Percentiles rank a stretch among this genome's conserved stretches.
These are phyloP conservation scores for Bucco capensis DNA, from an alignment of 2,113 vertebrate species.

Conservation along the genomic window DNA sequence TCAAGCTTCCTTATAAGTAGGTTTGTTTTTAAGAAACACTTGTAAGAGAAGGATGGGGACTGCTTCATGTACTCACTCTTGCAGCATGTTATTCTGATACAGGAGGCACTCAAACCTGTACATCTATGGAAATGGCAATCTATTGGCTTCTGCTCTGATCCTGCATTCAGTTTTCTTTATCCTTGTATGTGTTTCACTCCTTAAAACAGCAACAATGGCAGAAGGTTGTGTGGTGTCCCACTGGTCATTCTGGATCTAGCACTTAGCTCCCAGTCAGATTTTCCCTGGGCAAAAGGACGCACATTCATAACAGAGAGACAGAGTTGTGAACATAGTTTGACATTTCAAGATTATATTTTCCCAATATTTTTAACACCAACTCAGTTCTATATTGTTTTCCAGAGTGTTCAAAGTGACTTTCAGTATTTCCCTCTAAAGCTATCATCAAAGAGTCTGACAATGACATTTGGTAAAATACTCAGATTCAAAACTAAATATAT, in stretches of 20 bases:
- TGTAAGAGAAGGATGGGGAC: neutral
- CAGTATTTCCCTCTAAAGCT: neutral
- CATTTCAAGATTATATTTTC: neutral
- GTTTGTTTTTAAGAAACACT: neutral
- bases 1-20: neutral
- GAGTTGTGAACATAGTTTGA: neutral
- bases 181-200: neutral
- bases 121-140: neutral
- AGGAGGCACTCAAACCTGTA: neutral
- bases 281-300: neutral
- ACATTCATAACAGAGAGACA: neutral
- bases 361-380: neutral
- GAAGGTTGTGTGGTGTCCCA: neutral
- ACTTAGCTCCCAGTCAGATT: neutral
- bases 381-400: neutral
- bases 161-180: neutral
- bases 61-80: neutral
- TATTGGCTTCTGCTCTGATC: neutral
- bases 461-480: neutral
- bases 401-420: neutral
- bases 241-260: neutral
- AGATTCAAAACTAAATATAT: neutral
- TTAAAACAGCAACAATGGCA: neutral
- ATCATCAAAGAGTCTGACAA: neutral
- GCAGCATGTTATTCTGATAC: neutral